These are phyloP conservation scores for Microctonus hyperodae DNA, from an alignment of 2,888 invertebrate species.

Conservation along the genomic window DNA sequence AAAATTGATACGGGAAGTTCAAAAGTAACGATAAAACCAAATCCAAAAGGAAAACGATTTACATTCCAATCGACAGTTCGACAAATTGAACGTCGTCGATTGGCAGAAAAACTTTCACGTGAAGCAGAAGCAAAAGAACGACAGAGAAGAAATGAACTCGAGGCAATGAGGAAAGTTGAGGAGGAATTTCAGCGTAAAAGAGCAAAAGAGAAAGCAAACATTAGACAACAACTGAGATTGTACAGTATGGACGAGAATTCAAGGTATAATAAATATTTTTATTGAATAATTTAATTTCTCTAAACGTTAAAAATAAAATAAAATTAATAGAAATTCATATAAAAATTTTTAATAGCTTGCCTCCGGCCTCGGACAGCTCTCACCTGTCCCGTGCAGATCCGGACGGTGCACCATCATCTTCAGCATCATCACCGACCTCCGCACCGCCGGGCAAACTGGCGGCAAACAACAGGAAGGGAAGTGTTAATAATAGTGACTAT, in stretches of 20 bases:
- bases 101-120: constrained; percentile 78
- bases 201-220: constrained; percentile 77
- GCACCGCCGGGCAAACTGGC: constrained; percentile 47
- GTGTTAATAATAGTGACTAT: constrained; percentile 49
- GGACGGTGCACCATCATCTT: constrained; percentile 74
- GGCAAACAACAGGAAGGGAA: constrained; percentile 43
- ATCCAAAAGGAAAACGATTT: constrained; percentile 71
- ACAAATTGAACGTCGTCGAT: constrained; percentile 77
- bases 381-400: constrained; percentile 72
- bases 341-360: constrained; percentile 47
- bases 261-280: constrained; percentile 51
- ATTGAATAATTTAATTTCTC: background rate
- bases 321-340: background rate
- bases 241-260: constrained; percentile 71
- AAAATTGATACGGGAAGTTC: constrained; percentile 38
- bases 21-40: constrained; percentile 36
- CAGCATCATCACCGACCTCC: constrained; percentile 66
- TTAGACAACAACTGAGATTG: constrained; percentile 77
- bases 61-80: constrained; percentile 85
- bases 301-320: background rate
- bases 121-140: constrained; percentile 81
- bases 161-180: constrained; percentile 85
- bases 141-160: constrained; percentile 77
- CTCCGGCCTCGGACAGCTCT: constrained; percentile 52
- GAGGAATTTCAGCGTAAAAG: constrained; percentile 88